These are phyloP conservation scores for Tipula lateralis DNA, from an alignment of 2,888 invertebrate species.

Conservation along the genomic window DNA sequence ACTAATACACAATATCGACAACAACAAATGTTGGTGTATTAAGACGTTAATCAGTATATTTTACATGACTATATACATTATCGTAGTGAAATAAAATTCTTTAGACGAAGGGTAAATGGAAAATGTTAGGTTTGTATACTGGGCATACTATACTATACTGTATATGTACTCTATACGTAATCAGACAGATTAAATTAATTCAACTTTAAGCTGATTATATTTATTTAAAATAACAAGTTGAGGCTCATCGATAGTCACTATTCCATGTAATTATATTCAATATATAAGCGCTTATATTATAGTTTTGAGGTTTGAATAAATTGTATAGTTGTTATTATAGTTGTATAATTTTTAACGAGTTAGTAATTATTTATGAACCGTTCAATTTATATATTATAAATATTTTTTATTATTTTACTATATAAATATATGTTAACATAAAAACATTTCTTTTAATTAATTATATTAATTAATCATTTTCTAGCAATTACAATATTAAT, in stretches of 20 bases:
- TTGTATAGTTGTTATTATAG: neutral
- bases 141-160: too few species aligned
- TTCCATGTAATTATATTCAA: conserved; percentile 35
- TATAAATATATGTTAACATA: neutral
- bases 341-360: neutral
- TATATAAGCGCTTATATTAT: neutral
- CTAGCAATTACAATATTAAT: neutral
- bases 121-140: neutral
- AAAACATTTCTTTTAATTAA: neutral
- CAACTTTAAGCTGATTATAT: neutral
- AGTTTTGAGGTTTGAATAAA: neutral
- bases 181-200: conserved; percentile 11
- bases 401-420: neutral
- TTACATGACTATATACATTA: too few species aligned
- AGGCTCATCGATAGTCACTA: conserved; percentile 36
- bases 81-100: neutral
- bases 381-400: neutral
- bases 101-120: neutral
- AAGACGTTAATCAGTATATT: neutral
- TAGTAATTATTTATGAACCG: conserved; percentile 28
- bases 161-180: neutral
- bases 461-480: neutral
- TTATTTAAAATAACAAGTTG: conserved; percentile 25
- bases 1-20: neutral
- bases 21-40: neutral